Evolutionary conservation across 2,888 invertebrate species (phyloP).

Genomic region (Eulithis prunata): DNA sequence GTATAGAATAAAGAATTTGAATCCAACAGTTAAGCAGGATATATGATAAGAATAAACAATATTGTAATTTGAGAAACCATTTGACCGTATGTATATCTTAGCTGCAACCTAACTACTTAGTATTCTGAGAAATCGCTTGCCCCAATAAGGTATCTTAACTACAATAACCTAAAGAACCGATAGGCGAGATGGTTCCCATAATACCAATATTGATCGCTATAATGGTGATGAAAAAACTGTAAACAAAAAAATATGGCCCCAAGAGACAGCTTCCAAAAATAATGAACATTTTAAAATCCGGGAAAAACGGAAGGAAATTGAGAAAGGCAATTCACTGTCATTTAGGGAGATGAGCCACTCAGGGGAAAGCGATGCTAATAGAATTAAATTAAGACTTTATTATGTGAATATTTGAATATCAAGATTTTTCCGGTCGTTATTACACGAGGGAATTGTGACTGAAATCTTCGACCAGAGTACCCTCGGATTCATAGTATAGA

Average conservation of each 20-base stretch:
- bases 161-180: too few species aligned
- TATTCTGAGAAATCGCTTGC: too few species aligned
- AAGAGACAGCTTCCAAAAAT: conserved; percentile 6
- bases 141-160: too few species aligned
- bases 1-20: too few species aligned
- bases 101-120: too few species aligned
- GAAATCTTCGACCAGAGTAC: too few species aligned
- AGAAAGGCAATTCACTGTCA: conserved; percentile 19
- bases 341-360: conserved; percentile 21
- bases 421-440: not conserved
- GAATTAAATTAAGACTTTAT: conserved; percentile 17
- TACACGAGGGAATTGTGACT: not conserved
- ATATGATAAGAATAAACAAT: too few species aligned
- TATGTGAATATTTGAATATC: not conserved
- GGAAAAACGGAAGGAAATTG: conserved; percentile 9
- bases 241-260: conserved; percentile 4
- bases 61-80: too few species aligned
- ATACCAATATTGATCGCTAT: not conserved
- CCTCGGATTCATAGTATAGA: too few species aligned
- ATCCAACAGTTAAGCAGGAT: too few species aligned
- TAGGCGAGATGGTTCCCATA: too few species aligned
- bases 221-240: not conserved
- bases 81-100: too few species aligned
- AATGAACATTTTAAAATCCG: not conserved
- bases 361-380: conserved; percentile 13